Percentiles rank a stretch among this genome's conserved stretches.
phyloP scores from a whole-genome alignment of 2,888 invertebrate species.

The Platerodrilus igneus region DNA sequence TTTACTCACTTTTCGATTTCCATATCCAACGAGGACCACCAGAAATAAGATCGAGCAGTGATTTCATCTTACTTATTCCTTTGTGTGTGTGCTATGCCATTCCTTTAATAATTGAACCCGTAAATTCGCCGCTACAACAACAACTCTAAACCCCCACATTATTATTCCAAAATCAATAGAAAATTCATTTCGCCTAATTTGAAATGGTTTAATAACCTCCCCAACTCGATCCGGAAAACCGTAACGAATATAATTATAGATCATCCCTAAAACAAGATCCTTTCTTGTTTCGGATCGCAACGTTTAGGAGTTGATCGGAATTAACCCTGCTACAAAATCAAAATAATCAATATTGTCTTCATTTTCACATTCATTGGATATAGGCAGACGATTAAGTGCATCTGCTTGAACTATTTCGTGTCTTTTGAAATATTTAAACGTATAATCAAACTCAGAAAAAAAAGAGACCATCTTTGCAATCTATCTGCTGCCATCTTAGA shows the following conservation, averaged over 20 bases:
- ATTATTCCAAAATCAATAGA: conserved; percentile 15
- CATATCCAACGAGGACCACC: no score
- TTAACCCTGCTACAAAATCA: conserved; percentile 3
- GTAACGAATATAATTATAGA: background rate
- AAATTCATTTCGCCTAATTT: no score
- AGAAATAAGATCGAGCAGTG: no score
- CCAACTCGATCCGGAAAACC: no score
- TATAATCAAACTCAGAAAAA: conserved; percentile 34
- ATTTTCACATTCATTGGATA: no score
- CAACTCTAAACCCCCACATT: conserved; percentile 20
- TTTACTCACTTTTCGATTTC: no score
- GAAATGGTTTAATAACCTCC: no score
- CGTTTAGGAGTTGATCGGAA: background rate
- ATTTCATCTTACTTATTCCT: no score
- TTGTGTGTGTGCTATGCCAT: conserved; percentile 21
- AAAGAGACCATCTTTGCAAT: no score
- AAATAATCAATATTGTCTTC: no score
- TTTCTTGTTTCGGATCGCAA: background rate
- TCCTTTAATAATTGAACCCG: conserved; percentile 20
- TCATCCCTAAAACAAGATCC: background rate
- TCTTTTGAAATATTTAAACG: conserved; percentile 19
- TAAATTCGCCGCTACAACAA: no score
- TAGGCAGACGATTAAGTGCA: conserved; percentile 16
- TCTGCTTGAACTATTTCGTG: conserved; percentile 16
- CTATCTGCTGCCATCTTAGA: conserved; percentile 38